phyloP scores from a whole-genome alignment of 2,888 invertebrate genomes.

The Melitaea athalia region DNA sequence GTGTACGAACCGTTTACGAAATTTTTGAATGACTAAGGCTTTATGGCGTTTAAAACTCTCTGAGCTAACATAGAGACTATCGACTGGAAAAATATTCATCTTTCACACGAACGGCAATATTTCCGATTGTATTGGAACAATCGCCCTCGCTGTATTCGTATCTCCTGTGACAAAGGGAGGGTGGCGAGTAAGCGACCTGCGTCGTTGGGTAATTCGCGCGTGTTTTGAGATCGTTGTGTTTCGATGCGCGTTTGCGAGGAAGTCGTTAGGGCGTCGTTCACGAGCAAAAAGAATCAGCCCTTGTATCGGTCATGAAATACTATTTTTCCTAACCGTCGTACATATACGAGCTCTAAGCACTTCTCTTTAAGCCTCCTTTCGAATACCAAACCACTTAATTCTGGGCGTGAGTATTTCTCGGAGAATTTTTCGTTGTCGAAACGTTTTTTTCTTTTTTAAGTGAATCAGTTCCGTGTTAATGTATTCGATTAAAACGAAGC shows the following conservation, averaged over 20 bases:
- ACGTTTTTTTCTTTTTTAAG: neutral
- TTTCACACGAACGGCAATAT: conserved; percentile 62
- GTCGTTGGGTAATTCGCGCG: conserved; percentile 51
- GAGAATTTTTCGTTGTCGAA: neutral
- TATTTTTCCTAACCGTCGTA: conserved; percentile 44
- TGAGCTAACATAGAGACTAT: conserved; percentile 41
- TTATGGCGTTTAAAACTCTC: conserved; percentile 48
- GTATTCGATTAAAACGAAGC: conserved; percentile 10
- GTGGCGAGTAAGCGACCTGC: conserved; percentile 49
- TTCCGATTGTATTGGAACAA: conserved; percentile 70
- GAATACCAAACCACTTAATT: conserved; percentile 18
- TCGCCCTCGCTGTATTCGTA: conserved; percentile 59
- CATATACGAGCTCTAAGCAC: conserved; percentile 29
- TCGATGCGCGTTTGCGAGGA: conserved; percentile 60
- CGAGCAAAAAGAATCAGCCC: conserved; percentile 56
- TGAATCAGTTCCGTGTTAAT: neutral
- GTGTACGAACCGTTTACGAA: conserved; percentile 32
- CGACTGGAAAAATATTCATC: conserved; percentile 62
- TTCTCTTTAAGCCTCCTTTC: conserved; percentile 28
- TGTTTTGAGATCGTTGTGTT: conserved; percentile 62
- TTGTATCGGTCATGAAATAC: conserved; percentile 51
- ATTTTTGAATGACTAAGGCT: conserved; percentile 45
- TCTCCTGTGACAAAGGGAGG: conserved; percentile 54
- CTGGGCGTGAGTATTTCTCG: neutral
- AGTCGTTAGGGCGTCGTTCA: conserved; percentile 66